Base-by-base conservation (phyloP, 2,888 invertebrate species). In the Zele albiditarsus region DNA sequence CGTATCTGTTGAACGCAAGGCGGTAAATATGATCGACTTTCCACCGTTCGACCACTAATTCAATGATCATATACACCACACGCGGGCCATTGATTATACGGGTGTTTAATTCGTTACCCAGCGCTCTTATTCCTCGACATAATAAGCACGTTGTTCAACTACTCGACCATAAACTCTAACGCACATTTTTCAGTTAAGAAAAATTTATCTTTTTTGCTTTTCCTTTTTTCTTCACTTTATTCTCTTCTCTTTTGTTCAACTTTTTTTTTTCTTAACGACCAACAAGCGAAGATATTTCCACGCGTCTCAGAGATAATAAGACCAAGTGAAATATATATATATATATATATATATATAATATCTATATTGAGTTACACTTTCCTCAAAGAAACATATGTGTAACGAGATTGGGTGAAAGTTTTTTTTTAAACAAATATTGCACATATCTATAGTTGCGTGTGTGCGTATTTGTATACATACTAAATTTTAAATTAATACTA, bases 41-140 rank as follows among this genome's bases (percentile, higher is more conserved):
- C 62, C 71, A 67, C 68, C 67, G 63, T 68, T 73, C 75, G 76
- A 78, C 78, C 79, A 78, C 79, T 76, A 76, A 78, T 78, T 75
- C 79, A 75, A 75, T 79, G 70, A 68, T 70, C 68, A 27, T 71
- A 74, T 53, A 53, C 53, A 53, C 53, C 53, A 53, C 53, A 53
- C 53, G 53, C 20, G 69, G 65, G 62, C 68, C 75, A 62, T 49
- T 79, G 77, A 77, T 73, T 68, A 73, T 77, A 73, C 62, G 62
- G 62, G 71, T 71, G 71, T 71, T 71, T 71, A 71, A 71, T 71
- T 46, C 68, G 68, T 62, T 70, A 31, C 68, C 76, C 60, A 71
- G 72, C 53, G 60, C 57, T 74, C 74, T 77, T 74, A 60, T 62
- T 71, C 27, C 62, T 62, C 71, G 20, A 60, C 62, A 60, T 71